These are phyloP conservation scores for Hirtodrosophila histrioides DNA, from an alignment of 2,888 invertebrate genomes.

Conservation along the genomic window DNA sequence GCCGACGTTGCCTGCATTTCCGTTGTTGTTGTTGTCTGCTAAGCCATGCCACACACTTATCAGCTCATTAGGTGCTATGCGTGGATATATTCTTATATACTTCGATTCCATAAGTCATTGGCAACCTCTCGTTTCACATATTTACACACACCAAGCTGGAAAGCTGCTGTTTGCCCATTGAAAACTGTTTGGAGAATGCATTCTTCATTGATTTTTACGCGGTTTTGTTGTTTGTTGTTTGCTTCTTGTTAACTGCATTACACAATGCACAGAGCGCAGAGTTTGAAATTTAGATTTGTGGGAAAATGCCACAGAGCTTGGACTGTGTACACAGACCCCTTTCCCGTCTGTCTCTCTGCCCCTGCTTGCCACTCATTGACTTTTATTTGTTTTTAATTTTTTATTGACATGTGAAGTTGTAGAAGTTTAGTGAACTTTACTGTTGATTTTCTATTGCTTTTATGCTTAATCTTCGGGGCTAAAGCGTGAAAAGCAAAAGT, in stretches of 20 bases:
- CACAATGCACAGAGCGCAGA: conserved; percentile 61
- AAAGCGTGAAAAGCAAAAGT: conserved; percentile 71
- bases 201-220: conserved; percentile 71
- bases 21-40: conserved; percentile 35
- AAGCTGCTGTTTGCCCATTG: conserved; percentile 66
- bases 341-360: conserved; percentile 3
- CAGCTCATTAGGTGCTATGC: conserved; percentile 49
- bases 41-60: conserved; percentile 49
- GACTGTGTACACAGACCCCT: conserved; percentile 4
- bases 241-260: conserved; percentile 80
- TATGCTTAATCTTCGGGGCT: conserved; percentile 28
- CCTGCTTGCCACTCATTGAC: conserved; percentile 59
- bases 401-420: conserved; percentile 80
- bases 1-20: conserved; percentile 38
- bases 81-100: conserved; percentile 13
- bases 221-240: conserved; percentile 68
- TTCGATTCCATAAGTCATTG: conserved; percentile 57
- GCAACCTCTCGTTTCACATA: conserved; percentile 35
- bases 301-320: conserved; percentile 59
- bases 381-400: conserved; percentile 80
- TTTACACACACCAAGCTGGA: conserved; percentile 41
- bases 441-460: conserved; percentile 48
- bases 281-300: conserved; percentile 75
- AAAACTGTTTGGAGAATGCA: conserved; percentile 67
- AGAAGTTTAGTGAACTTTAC: conserved; percentile 76